Evolutionary conservation across 2,888 invertebrate species (phyloP).

Genomic region (Campoplex nolae): DNA sequence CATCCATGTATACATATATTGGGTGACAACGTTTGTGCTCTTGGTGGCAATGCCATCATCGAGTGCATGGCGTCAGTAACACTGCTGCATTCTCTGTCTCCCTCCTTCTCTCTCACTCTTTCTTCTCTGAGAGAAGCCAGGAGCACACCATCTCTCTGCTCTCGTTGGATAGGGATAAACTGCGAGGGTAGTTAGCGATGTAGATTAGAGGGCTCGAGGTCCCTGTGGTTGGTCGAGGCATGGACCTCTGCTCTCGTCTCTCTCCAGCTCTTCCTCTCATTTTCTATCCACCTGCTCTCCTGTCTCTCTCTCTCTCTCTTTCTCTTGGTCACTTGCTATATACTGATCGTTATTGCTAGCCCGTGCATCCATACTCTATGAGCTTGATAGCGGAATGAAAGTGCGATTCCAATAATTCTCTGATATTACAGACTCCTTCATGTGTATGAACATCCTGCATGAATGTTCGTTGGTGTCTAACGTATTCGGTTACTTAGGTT

Average conservation of each 20-base stretch:
- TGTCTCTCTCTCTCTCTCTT: not conserved
- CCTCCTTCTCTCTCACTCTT: not conserved
- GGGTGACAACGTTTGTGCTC: conserved; percentile 59
- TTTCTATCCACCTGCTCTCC: not conserved
- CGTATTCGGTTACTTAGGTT: not conserved
- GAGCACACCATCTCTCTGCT: conserved; percentile 14
- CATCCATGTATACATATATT: not conserved
- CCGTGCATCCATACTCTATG: not conserved
- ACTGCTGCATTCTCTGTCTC: conserved; percentile 50
- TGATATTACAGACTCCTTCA: conserved; percentile 50
- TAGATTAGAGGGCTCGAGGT: conserved; percentile 77
- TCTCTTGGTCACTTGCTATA: not conserved
- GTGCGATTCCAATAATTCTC: conserved; percentile 40
- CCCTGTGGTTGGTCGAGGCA: conserved; percentile 50
- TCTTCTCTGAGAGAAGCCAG: conserved; percentile 57
- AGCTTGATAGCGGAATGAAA: conserved; percentile 42
- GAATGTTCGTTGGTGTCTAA: not conserved
- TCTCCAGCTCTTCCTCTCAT: not conserved
- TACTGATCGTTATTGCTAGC: not conserved
- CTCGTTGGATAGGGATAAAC: conserved; percentile 71
- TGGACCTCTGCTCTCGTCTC: conserved; percentile 26
- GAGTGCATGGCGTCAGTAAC: conserved; percentile 38
- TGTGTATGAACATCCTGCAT: conserved; percentile 62
- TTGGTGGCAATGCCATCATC: conserved; percentile 46
- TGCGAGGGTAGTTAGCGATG: conserved; percentile 76